Conservation (phyloP, 1,140 invertebrate genomes). For the Orussus abietinus region DNA sequence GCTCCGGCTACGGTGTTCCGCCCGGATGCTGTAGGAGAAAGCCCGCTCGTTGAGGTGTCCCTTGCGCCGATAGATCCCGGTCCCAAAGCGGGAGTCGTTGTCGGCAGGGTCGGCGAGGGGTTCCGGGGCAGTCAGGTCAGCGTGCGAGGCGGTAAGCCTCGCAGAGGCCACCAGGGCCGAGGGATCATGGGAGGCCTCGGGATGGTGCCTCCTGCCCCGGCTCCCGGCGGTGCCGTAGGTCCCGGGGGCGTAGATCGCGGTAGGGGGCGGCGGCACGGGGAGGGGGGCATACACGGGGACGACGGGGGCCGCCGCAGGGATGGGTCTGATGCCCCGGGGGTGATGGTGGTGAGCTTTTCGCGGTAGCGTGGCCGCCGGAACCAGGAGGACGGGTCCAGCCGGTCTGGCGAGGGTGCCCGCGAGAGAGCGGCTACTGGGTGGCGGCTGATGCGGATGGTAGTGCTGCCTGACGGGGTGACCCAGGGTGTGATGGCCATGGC, state of each 20-base stretch:
- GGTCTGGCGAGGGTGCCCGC: slow-evolving; percentile 51
- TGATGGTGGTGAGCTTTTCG: slow-evolving; percentile 52
- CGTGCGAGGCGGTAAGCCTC: slow-evolving; percentile 43
- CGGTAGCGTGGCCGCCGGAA: slow-evolving; percentile 56
- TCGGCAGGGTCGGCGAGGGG: slow-evolving; percentile 60
- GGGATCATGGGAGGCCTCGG: slow-evolving; percentile 51
- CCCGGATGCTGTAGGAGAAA: slow-evolving; percentile 90
- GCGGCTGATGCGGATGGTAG: slow-evolving; percentile 50
- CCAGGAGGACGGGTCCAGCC: slow-evolving; percentile 55
- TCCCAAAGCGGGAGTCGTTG: slow-evolving; percentile 77
- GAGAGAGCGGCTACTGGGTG: slow-evolving; percentile 49
- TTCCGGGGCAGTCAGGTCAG: slow-evolving; percentile 47
- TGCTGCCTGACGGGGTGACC: slow-evolving; percentile 52
- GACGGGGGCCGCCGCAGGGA: slow-evolving; percentile 45
- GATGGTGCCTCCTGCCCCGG: slow-evolving; percentile 57
- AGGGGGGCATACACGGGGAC: slow-evolving; percentile 51
- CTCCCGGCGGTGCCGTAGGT: slow-evolving; percentile 56
- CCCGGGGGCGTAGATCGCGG: slow-evolving; percentile 54
- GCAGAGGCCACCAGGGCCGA: slow-evolving; percentile 41
- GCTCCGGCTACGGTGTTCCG: slow-evolving; percentile 85
- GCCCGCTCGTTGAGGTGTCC: slow-evolving; percentile 90
- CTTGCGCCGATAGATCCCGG: slow-evolving; percentile 83
- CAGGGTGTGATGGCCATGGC: slow-evolving; percentile 46
- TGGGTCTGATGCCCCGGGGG: slow-evolving; percentile 42
- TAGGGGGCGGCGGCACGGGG: slow-evolving; percentile 54